Evolutionary conservation across 2,888 invertebrate species (phyloP).

Genomic region (Oxycera nigricornis): DNA sequence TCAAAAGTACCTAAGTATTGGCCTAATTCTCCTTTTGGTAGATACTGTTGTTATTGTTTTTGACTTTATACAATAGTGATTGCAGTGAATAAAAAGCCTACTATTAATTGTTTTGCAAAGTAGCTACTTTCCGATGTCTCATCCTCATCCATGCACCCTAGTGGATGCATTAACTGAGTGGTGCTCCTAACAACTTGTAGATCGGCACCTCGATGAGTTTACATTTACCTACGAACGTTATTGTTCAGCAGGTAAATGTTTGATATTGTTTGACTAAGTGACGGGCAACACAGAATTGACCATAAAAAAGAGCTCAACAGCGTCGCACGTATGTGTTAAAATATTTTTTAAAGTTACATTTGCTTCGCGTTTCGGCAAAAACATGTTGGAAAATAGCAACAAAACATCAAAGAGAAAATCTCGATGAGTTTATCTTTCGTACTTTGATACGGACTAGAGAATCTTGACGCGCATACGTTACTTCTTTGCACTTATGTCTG

Average conservation of each 20-base stretch:
- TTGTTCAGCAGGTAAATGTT: constrained; percentile 43
- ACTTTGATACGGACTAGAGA: constrained; percentile 20
- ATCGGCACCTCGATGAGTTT: constrained; percentile 28
- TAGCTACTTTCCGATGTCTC: neutral
- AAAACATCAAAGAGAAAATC: constrained; percentile 16
- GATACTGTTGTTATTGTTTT: no score
- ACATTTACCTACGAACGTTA: constrained; percentile 37
- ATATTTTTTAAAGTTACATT: constrained; percentile 50
- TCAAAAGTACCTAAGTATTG: no score
- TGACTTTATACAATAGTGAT: no score
- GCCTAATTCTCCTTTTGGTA: no score
- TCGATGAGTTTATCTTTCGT: constrained; percentile 18
- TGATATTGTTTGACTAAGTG: constrained; percentile 40
- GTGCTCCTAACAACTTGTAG: constrained; percentile 5
- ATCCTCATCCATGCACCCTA: neutral
- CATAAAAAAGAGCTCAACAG: constrained; percentile 38
- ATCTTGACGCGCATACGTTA: constrained; percentile 28
- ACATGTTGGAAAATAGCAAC: constrained; percentile 38
- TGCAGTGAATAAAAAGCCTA: no score
- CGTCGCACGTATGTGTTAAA: constrained; percentile 62
- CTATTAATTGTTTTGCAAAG: no score
- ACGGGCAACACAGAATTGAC: constrained; percentile 34
- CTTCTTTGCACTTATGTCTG: neutral
- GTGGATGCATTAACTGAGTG: neutral
- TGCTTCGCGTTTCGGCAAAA: constrained; percentile 45